These are phyloP conservation scores for Proales similis DNA, from an alignment of 1,140 invertebrate species.

Conservation along the genomic window DNA sequence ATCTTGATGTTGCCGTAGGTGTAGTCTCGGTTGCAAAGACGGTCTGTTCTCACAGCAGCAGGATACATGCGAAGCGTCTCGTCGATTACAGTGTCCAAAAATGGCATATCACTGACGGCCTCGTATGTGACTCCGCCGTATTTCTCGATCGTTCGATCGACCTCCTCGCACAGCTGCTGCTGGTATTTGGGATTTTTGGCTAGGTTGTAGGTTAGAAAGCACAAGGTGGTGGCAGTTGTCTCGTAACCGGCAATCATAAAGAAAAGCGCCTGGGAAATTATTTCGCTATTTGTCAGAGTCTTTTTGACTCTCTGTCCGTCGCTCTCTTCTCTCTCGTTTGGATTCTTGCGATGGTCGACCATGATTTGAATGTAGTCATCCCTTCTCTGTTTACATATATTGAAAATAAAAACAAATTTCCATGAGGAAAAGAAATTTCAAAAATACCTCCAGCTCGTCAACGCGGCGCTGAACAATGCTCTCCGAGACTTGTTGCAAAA, in stretches of 20 bases:
- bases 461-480: background rate
- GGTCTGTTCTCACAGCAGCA: conserved; percentile 41
- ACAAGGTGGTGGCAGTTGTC: conserved; percentile 65
- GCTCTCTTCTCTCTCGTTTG: too few relatives aligned
- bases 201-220: conserved; percentile 62
- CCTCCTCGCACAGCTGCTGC: conserved; percentile 58
- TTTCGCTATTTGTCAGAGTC: conserved; percentile 48
- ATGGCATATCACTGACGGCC: conserved; percentile 43
- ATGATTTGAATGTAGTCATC: conserved; percentile 36
- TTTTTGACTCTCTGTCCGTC: conserved; percentile 5
- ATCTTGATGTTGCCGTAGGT: conserved; percentile 53
- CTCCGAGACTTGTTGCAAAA: conserved; percentile 3
- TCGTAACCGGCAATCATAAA: conserved; percentile 63
- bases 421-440: background rate
- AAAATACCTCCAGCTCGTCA: conserved; percentile 16
- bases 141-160: too few relatives aligned
- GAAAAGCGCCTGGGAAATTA: conserved; percentile 51
- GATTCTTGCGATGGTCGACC: conserved; percentile 17
- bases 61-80: conserved; percentile 49
- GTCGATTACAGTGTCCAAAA: conserved; percentile 47
- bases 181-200: conserved; percentile 61
- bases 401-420: background rate
- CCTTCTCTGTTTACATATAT: conserved; percentile 11
- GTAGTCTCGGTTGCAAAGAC: conserved; percentile 38
- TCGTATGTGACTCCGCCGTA: conserved; percentile 44